A percentile compares a stretch with the other conserved stretches of the same genome.
Conservation (phyloP, 2,888 invertebrate genomes). For the Nymphalis c-album region DNA sequence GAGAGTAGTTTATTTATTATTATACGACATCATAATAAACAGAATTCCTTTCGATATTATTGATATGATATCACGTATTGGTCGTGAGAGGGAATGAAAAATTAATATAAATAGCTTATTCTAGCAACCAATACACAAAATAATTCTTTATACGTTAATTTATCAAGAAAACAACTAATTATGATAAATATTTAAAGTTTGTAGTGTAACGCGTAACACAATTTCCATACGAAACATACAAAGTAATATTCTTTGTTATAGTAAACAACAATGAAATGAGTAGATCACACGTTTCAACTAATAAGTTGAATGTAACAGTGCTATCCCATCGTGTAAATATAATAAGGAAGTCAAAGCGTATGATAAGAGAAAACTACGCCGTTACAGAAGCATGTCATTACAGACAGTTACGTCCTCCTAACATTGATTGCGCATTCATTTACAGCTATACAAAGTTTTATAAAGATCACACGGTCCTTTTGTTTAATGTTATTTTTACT, state of each 20-base stretch:
- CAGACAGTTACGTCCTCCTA: constrained; percentile 37
- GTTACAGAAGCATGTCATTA: constrained; percentile 32
- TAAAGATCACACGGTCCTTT: neutral
- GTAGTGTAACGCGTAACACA: neutral
- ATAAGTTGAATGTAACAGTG: constrained; percentile 21
- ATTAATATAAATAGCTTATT: constrained; percentile 21
- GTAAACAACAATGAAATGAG: constrained; percentile 9
- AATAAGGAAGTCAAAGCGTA: constrained; percentile 30
- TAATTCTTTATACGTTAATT: neutral
- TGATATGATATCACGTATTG: constrained; percentile 19
- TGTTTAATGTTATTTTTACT: neutral
- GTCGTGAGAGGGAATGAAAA: constrained; percentile 15
- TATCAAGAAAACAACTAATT: neutral
- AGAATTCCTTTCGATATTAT: constrained; percentile 14
- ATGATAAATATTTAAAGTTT: neutral
- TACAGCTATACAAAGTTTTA: constrained; percentile 22
- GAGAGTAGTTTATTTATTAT: constrained; percentile 19
- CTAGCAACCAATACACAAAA: neutral
- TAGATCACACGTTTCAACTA: constrained; percentile 6
- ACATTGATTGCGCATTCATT: constrained; percentile 39
- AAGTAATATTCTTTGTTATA: constrained; percentile 11
- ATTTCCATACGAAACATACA: constrained; percentile 19
- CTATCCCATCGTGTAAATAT: constrained; percentile 21
- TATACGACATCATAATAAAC: constrained; percentile 11
- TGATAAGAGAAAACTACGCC: constrained; percentile 40